Conservation (phyloP, 2,113 vertebrate genomes). For the Hypanus sabinus region DNA sequence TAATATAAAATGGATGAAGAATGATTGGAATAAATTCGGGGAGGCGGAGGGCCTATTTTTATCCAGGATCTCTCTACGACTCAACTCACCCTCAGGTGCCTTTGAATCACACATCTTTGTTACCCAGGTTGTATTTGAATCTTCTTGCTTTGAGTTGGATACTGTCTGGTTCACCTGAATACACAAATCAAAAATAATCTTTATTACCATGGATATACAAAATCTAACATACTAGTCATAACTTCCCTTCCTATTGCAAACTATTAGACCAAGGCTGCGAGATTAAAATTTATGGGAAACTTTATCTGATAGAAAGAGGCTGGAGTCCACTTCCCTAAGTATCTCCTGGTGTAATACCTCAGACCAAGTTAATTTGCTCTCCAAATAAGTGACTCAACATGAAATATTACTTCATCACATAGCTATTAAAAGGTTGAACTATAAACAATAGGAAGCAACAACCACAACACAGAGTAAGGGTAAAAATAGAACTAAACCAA, state of each 20-base stretch:
- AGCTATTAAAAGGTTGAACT: neutral
- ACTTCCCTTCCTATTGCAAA: no score
- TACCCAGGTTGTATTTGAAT: conserved; percentile 50
- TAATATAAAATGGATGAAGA: no score
- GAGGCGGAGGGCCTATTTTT: no score
- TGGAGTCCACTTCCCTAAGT: neutral
- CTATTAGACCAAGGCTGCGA: neutral
- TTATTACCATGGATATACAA: neutral
- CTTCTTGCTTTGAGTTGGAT: conserved; percentile 49
- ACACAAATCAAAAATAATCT: conserved; percentile 30
- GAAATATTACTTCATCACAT: neutral
- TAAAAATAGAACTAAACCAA: neutral
- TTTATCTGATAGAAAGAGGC: neutral
- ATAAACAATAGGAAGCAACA: neutral
- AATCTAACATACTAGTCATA: neutral
- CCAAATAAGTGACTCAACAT: neutral
- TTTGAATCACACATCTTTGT: conserved; percentile 82
- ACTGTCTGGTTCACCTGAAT: conserved; percentile 57
- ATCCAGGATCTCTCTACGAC: no score
- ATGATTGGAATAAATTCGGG: no score
- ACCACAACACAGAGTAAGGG: no score
- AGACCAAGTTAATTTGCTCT: neutral
- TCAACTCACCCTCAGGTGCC: conserved; percentile 80
- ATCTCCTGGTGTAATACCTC: neutral
- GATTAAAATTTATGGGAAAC: neutral